Conservation (phyloP, 2,888 invertebrate genomes). For the Ichneumoninae sp. region DNA sequence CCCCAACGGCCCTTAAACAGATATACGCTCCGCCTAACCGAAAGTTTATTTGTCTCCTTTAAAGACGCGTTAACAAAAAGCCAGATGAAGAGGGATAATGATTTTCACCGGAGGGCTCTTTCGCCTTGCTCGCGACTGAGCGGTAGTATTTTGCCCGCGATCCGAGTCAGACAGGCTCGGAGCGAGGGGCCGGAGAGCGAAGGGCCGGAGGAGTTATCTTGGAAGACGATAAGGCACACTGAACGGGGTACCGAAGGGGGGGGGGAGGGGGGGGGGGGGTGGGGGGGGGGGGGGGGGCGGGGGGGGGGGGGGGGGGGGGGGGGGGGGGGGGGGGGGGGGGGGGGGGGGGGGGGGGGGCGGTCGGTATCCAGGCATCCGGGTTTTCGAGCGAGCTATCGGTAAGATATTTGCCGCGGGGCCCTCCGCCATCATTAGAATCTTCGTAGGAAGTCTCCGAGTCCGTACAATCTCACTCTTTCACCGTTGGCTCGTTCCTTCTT, state of each 20-base stretch:
- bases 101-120: neutral
- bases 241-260: neutral
- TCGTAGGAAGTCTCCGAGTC: conserved; percentile 50
- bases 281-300: no score
- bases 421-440: conserved; percentile 80
- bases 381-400: conserved; percentile 67
- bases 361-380: conserved; percentile 43
- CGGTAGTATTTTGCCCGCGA: neutral
- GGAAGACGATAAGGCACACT: conserved; percentile 19
- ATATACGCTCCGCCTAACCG: no score
- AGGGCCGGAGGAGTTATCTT: conserved; percentile 7
- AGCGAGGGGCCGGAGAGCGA: neutral
- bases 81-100: neutral
- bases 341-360: neutral
- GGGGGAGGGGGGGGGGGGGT: no score
- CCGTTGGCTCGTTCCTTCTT: conserved; percentile 18
- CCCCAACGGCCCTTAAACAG: no score
- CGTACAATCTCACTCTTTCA: conserved; percentile 14
- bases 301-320: no score
- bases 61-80: neutral
- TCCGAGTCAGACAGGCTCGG: neutral
- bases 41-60: no score
- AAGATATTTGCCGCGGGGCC: conserved; percentile 79
- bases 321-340: no score
- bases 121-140: neutral